phyloP scores from a whole-genome alignment of 2,113 vertebrate species.

The Melanotaenia duboulayi region DNA sequence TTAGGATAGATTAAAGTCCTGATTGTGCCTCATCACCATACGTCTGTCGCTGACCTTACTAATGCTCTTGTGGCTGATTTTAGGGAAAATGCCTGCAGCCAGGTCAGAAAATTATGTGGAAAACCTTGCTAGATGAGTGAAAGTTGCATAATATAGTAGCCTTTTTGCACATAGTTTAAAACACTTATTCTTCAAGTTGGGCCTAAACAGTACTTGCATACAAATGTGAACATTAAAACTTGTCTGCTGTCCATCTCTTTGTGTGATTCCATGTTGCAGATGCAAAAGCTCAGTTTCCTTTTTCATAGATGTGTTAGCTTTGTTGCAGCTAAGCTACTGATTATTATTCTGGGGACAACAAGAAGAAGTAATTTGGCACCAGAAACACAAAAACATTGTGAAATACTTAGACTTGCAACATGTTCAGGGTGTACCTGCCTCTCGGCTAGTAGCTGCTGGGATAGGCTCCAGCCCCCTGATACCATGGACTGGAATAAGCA shows the following conservation, averaged over 20 bases:
- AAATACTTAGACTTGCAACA: no score
- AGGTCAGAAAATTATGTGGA: neutral
- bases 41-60: conserved; percentile 1
- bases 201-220: neutral
- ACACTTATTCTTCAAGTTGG: neutral
- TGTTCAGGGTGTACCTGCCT: no score
- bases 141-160: neutral
- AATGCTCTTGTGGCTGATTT: neutral
- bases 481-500: no score
- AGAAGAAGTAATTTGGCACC: neutral
- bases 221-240: neutral
- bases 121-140: neutral
- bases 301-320: neutral
- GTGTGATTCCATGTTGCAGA: neutral
- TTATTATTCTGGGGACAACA: neutral
- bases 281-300: no score
- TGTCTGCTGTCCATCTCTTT: neutral
- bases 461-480: no score
- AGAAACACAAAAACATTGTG: neutral
- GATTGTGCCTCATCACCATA: conserved; percentile 12
- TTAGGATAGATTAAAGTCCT: neutral
- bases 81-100: neutral
- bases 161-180: neutral
- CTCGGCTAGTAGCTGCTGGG: no score
- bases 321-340: neutral